phyloP scores from a whole-genome alignment of 2,888 invertebrate species.

The Heteromyza rotundicornis region DNA sequence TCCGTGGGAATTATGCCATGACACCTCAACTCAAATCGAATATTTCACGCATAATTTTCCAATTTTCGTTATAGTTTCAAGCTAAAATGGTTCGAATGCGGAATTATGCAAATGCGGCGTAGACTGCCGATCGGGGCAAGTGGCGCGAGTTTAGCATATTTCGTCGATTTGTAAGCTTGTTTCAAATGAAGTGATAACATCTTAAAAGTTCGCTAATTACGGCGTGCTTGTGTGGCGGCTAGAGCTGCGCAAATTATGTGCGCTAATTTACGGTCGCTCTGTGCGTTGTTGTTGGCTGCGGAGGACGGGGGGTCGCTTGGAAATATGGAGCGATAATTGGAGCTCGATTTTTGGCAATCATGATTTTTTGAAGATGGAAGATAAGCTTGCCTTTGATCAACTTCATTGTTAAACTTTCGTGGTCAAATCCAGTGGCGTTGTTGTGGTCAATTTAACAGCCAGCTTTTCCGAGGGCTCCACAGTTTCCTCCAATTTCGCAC shows the following conservation, averaged over 20 bases:
- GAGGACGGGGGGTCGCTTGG: neutral
- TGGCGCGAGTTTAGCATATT: constrained; percentile 38
- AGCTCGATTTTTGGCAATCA: too few relatives aligned
- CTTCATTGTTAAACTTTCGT: constrained; percentile 69
- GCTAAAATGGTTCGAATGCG: neutral
- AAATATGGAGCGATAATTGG: too few relatives aligned
- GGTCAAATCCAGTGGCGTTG: constrained; percentile 65
- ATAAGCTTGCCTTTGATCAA: too few relatives aligned
- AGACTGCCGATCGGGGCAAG: neutral
- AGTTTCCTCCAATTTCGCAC: constrained; percentile 30
- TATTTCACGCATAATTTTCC: neutral
- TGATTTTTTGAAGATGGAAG: too few relatives aligned
- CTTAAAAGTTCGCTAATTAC: constrained; percentile 35
- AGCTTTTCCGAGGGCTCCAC: constrained; percentile 13
- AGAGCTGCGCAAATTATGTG: constrained; percentile 6
- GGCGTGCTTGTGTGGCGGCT: constrained; percentile 18
- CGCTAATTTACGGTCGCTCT: neutral
- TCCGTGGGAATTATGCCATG: too few relatives aligned
- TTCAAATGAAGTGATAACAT: constrained; percentile 54
- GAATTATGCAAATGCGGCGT: neutral
- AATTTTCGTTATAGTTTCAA: neutral
- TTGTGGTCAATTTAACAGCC: constrained; percentile 40
- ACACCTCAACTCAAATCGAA: too few relatives aligned
- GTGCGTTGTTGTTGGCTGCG: too few relatives aligned
- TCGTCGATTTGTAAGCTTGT: constrained; percentile 46